Base-by-base conservation (phyloP, 2,888 invertebrate species). In the Dicyrtomina minuta region DNA sequence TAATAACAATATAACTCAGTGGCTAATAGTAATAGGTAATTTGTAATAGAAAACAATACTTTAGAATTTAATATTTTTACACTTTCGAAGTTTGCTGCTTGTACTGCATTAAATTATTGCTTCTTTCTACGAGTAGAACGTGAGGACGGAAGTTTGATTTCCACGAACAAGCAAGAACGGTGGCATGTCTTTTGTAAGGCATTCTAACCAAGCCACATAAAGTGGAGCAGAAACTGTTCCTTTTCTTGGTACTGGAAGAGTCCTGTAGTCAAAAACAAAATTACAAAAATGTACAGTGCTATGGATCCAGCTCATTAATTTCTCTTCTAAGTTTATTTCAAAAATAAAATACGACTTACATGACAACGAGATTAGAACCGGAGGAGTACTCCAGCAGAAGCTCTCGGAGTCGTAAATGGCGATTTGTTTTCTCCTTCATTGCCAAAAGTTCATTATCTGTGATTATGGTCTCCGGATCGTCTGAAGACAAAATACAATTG, bases 131-230 rank as follows among this genome's bases (percentile, higher is more conserved):
- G 71, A 71, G 56, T 68, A 71, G 22, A 68, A 71, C 6, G 71
- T 71, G 3, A 71, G 61, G 10, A 71, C 71, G 17, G 71, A 71
- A 10, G 68, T 59, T 53, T 71, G 71, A 43, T 71, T 71, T 33
- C 71, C 71, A 64, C 71, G 68, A 22, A 71, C 68, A 46, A 71
- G 66, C 15, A 71, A 43, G 27, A 84, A 83, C 0, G 96, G 96
- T 49, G 95, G 96, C 83, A 97, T 87, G 79, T 89, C 90, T 77
- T 86, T 87, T 39, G 95, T 93, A 79, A 97, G 84, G 80, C 90
- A 87, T 83, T 97, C 96, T 79, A 97, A 83, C 96, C 96, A 97
- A 15, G 93, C 90, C 93, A 96, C 92, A 84, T 96, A 97, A 56
- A 97, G 84, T 0, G 93, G 89, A 1, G 95, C 92, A 2, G 95